Evolutionary conservation across 2,113 vertebrate species (phyloP), one percentile per base, ranked within the genome.

Genomic region (Centropristis striata): DNA sequence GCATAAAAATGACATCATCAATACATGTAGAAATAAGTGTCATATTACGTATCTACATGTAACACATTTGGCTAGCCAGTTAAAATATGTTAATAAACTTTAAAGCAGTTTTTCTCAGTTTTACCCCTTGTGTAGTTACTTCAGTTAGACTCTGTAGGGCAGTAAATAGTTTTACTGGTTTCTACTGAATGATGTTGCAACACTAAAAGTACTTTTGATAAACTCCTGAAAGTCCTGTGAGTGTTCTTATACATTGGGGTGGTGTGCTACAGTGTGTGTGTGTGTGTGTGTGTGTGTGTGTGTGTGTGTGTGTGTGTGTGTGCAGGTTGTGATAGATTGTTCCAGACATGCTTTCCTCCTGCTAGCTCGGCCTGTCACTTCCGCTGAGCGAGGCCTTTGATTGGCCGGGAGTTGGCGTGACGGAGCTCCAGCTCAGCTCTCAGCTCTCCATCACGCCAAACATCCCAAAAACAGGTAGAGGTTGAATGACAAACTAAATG

Each of bases 241-340:
- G 32, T 32, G 32, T 32, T 32, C 4, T 32, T 6, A 32, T 32
- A n/a, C n/a, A n/a, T n/a, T n/a, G 32, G 32, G 3, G 32, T 32
- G 32, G 32, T 6, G 4, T 32, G 6, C 6, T 51, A 32, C 32
- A 32, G 58, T 63, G 58, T 13, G 50, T 44, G 32, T 20, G n/a
- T 27, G 37, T 25, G 55, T 20, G 32, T 27, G 64, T 63, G 63
- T 64, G 37, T 50, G 27, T 44, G 39, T 42, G 39, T 50, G 39
- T 20, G 37, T 54, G 41, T 27, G 15, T 39, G 18, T 25, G 39
- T 66, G 69, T 60, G 64, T 50, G 70, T 41, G 15, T 23, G 18
- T 5, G 8, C 72, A 71, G 76, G 44, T 55, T 65, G 74, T 81
- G 84, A 90, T 79, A 14, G 83, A 88, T 86, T 23, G 67, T 10